Percentiles rank a stretch among this genome's conserved stretches.
Evolutionary conservation across 1,140 invertebrate genomes (phyloP).

Genomic region (Lithobius niger): DNA sequence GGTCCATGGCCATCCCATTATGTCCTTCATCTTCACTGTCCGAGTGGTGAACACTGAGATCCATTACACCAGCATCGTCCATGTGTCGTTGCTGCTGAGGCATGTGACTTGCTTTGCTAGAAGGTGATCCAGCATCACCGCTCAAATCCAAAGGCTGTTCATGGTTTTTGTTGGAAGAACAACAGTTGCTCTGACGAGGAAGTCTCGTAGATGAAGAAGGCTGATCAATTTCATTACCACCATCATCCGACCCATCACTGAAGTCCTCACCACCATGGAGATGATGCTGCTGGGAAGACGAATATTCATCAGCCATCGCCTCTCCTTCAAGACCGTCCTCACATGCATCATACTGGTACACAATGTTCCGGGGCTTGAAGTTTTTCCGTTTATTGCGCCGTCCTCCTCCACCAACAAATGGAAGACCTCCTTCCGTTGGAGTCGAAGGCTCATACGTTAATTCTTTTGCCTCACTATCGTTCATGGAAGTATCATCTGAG

Average conservation of each 20-base stretch:
- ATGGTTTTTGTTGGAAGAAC: too few species aligned
- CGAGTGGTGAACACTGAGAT: slow-evolving; percentile 12
- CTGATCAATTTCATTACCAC: too few species aligned
- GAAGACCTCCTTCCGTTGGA: neutral
- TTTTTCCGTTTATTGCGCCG: slow-evolving; percentile 46
- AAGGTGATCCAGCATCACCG: slow-evolving; percentile 24
- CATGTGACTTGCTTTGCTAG: too few species aligned
- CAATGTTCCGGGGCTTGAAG: slow-evolving; percentile 47
- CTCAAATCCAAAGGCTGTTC: slow-evolving; percentile 23
- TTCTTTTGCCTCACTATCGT: too few species aligned
- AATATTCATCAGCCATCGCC: too few species aligned
- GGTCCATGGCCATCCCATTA: slow-evolving; percentile 11
- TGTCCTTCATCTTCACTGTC: slow-evolving; percentile 14
- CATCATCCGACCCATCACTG: slow-evolving; percentile 9
- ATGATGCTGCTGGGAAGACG: too few species aligned
- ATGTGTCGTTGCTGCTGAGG: slow-evolving; percentile 13
- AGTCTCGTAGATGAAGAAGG: too few species aligned
- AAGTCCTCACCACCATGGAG: neutral
- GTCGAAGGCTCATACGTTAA: too few species aligned
- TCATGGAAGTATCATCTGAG: too few species aligned
- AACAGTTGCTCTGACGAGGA: too few species aligned
- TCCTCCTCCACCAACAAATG: slow-evolving; percentile 9
- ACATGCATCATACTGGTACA: slow-evolving; percentile 21
- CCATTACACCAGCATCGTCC: slow-evolving; percentile 10
- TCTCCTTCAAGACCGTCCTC: neutral